These are phyloP conservation scores for Peromyscus eremicus DNA, from an alignment of 2,797 vertebrate species.

Conservation along the genomic window DNA sequence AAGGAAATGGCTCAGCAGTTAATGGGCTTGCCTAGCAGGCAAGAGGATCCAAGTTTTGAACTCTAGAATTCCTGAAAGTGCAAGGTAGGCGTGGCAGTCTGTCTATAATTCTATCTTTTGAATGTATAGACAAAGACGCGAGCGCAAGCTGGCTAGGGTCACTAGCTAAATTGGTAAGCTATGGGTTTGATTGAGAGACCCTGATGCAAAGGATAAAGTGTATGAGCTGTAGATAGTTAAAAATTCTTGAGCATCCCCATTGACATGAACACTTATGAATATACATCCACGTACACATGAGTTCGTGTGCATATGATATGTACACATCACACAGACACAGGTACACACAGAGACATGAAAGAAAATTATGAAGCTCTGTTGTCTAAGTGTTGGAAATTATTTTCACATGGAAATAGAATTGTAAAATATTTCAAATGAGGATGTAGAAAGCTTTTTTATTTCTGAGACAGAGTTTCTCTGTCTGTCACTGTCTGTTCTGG, in stretches of 20 bases:
- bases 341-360: neutral
- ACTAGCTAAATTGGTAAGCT: neutral
- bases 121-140: neutral
- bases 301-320: neutral
- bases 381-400: neutral
- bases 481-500: neutral
- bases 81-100: neutral
- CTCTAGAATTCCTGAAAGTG: neutral
- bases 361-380: neutral
- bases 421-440: constrained; percentile 11
- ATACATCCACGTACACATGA: neutral
- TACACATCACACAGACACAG: neutral
- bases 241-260: neutral
- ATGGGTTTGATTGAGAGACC: neutral
- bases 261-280: neutral
- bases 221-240: neutral
- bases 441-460: neutral
- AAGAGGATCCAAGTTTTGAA: neutral
- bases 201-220: neutral
- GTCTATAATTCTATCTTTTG: neutral
- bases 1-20: neutral
- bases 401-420: neutral
- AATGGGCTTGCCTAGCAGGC: neutral
- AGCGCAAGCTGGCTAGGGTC: too few species aligned
- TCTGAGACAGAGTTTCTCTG: neutral